Percentiles rank a stretch among this genome's conserved stretches.
Conservation (phyloP, 2,888 invertebrate species). For the Drosophila monieri region DNA sequence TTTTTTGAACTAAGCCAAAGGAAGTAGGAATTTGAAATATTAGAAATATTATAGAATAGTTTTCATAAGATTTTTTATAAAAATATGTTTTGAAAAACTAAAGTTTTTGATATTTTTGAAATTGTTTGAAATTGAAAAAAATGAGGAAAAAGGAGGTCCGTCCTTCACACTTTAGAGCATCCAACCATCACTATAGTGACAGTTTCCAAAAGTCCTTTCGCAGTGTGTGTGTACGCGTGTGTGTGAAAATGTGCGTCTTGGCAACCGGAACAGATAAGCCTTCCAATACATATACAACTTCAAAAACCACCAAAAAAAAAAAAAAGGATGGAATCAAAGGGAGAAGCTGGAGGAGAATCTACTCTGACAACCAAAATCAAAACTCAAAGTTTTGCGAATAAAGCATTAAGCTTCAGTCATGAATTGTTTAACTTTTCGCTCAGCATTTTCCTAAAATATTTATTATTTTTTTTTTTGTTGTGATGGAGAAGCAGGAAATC, state of each 20-base stretch:
- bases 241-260: slow-evolving; percentile 44
- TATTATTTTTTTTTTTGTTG: slow-evolving; percentile 9
- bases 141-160: too few species aligned
- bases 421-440: slow-evolving; percentile 52
- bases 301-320: neutral
- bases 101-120: too few species aligned
- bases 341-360: slow-evolving; percentile 10
- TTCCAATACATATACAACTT: slow-evolving; percentile 14
- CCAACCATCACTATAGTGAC: neutral
- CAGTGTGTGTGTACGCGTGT: slow-evolving; percentile 8
- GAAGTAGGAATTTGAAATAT: too few species aligned
- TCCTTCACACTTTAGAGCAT: slow-evolving; percentile 17
- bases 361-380: slow-evolving; percentile 55
- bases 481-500: slow-evolving; percentile 24
- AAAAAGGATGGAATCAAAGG: slow-evolving; percentile 5
- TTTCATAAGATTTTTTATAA: too few species aligned
- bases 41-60: too few species aligned
- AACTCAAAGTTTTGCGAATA: slow-evolving; percentile 54
- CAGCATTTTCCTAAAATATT: slow-evolving; percentile 31
- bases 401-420: slow-evolving; percentile 51
- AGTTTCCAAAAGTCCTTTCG: neutral
- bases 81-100: too few species aligned
- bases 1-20: too few species aligned
- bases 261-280: slow-evolving; percentile 50
- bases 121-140: too few species aligned